phyloP scores from a whole-genome alignment of 2,113 vertebrate genomes.

The Tupaia tana region DNA sequence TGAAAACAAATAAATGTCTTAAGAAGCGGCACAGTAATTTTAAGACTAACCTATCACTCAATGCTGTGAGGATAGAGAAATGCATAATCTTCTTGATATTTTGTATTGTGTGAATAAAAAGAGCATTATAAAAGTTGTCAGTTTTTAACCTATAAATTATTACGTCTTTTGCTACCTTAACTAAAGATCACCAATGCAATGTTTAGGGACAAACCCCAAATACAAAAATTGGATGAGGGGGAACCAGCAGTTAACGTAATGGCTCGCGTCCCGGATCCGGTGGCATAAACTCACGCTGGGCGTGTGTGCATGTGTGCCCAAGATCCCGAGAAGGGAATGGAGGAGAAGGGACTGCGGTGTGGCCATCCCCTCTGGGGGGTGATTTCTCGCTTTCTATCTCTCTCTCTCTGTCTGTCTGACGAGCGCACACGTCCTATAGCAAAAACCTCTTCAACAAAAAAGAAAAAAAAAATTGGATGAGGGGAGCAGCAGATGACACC shows the following conservation, averaged over 20 bases:
- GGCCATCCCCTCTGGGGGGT: no score
- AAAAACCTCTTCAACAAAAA: no score
- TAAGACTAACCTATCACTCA: neutral
- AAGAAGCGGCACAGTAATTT: neutral
- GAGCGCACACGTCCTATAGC: no score
- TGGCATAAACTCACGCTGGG: no score
- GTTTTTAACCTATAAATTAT: neutral
- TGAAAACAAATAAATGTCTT: neutral
- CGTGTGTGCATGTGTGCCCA: no score
- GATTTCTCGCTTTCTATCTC: no score
- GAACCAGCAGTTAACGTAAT: no score
- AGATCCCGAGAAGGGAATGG: no score
- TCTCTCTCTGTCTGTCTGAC: no score
- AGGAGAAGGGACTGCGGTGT: no score
- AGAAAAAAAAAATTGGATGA: neutral
- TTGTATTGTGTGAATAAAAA: slow-evolving; percentile 32
- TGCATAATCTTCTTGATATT: neutral
- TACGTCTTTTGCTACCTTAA: neutral
- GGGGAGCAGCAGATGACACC: no score
- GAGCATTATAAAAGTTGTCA: neutral
- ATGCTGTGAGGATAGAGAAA: neutral
- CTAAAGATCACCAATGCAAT: neutral
- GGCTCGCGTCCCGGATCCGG: no score
- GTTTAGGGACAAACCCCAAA: neutral
- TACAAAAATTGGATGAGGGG: neutral